Evolutionary conservation across 2,888 invertebrate genomes (phyloP), one percentile per base, ranked within the genome.

Genomic region (Papilio gigon): DNA sequence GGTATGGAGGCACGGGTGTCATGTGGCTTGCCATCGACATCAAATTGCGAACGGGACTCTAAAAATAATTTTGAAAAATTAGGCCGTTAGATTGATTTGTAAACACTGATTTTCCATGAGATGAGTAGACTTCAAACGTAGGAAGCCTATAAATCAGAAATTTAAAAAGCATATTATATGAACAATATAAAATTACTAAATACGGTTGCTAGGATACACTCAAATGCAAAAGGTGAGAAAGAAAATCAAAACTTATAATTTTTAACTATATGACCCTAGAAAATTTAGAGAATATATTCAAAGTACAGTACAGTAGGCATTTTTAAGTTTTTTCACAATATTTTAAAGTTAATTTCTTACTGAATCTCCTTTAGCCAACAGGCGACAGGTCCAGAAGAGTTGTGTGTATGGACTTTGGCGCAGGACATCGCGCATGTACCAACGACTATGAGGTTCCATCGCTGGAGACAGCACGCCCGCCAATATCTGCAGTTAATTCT

Each of bases 351-450:
- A 40, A 58, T 53, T 17, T 61, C 84, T 78, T 73, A 89, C 93
- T 68, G 92, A 88, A 61, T 93, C 89, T 0, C 93, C 87, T 70
- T 87, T 90, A 72, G 93, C 83, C 17, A 86, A 84, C 0, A 87
- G 80, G 20, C 82, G 78, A 73, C 85, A 85, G 22, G 83, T 78
- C 92, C 92, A 94, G 75, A 93, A 94, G 1, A 95, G 78, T 6
- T 93, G 89, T 0, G 86, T 83, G 75, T 90, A 93, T 14, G 86
- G 87, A 5, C 92, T 90, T 14, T 93, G 84, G 0, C 95, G 86
- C 76, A 94, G 87, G 6, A 95, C 73, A 74, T 96, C 96, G 56
- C 93, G 87, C 74, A 95, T 81, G 73, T 93, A 94, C 85, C 92
- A 94, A 25, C 92, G 89, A 0, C 89, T 83, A 72, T 94, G 92